Base-by-base conservation (phyloP, 2,888 invertebrate species). In the Agrochola lychnidis region DNA sequence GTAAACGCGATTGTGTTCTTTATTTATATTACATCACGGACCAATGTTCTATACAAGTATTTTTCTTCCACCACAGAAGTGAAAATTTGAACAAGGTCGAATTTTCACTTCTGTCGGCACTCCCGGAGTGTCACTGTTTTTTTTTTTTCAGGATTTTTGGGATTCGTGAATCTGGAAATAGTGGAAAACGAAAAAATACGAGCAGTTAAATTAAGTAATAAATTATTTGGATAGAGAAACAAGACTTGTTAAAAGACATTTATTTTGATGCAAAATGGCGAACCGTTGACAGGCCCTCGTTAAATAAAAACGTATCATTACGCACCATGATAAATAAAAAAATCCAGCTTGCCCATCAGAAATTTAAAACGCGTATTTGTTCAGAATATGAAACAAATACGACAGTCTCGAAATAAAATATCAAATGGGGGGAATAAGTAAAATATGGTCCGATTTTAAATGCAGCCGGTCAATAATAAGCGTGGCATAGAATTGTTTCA, bases 401-500 rank as follows among this genome's bases (percentile, higher is more conserved):
- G 68, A 69, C 42, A 69, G 61, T 70, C 61, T 63, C 45, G 72
- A 70, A 80, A 86, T 70, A 74, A 81, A 75, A 85, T 67, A 45
- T 78, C 25, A 75, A 78, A 82, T 5, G n/a, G 40, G 53, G 63
- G 42, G 51, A 59, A 78, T 84, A 84, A 85, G 66, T 68, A 64
- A 75, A 81, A 83, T 83, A 66, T 70, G 57, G 81, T 64, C 56
- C 57, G 67, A 79, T 76, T 85, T 82, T 80, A 88, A 86, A 87
- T 79, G 74, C 81, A 77, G 71, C 62, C 62, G 76, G 72, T 74
- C 83, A 74, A 82, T 86, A 79, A 85, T 88, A 81, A 88, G 74
- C 85, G 84, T 82, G 76, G 85, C 80, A 85, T 84, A 85, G 76
- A 80, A 89, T 89, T 89, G 89, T 89, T 88, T 88, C 87, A 87